These are phyloP conservation scores for Phyllotreta striolata DNA, from an alignment of 2,888 invertebrate species.

Conservation along the genomic window DNA sequence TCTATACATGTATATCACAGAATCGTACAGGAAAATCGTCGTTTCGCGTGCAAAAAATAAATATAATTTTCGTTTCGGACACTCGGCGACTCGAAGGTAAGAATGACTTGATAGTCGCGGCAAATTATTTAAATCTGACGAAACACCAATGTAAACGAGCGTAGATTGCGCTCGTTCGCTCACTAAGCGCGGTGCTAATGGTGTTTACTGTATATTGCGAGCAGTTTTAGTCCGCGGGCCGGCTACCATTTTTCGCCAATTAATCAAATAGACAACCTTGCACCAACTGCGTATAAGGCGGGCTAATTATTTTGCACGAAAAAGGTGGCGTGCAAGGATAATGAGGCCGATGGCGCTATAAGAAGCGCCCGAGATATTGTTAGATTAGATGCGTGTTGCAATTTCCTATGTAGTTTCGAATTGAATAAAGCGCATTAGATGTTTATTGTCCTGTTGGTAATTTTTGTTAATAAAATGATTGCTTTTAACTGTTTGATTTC, in stretches of 20 bases:
- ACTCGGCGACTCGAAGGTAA: slow-evolving; percentile 16
- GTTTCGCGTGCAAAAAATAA: neutral
- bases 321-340: neutral
- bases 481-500: too few species aligned
- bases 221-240: slow-evolving; percentile 22
- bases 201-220: slow-evolving; percentile 11
- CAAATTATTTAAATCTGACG: slow-evolving; percentile 28
- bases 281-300: neutral
- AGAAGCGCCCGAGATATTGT: too few species aligned
- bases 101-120: slow-evolving; percentile 26
- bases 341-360: too few species aligned
- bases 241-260: neutral
- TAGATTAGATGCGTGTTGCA: too few species aligned
- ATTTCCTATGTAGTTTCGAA: too few species aligned
- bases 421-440: too few species aligned
- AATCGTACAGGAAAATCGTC: neutral
- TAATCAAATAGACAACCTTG: neutral
- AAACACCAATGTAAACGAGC: slow-evolving; percentile 24
- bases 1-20: neutral
- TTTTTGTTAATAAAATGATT: too few species aligned
- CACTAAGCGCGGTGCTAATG: slow-evolving; percentile 25
- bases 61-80: slow-evolving; percentile 15
- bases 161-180: slow-evolving; percentile 16
- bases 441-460: too few species aligned
- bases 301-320: slow-evolving; percentile 1